Conservation (phyloP, 2,888 invertebrate genomes). For the Selenia dentaria region DNA sequence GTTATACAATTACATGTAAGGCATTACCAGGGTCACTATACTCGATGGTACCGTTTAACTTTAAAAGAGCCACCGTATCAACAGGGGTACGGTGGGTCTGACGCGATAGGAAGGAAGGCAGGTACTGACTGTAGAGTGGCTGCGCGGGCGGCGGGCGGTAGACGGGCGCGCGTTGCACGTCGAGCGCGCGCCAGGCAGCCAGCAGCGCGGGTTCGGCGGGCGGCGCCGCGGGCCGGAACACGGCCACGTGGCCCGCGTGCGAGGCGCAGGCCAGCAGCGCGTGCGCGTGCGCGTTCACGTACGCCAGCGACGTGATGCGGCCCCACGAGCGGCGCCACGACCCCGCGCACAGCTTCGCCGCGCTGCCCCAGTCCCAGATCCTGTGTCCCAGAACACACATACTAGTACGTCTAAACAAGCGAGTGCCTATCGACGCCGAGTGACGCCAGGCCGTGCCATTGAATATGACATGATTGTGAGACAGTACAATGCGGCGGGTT, state of each 20-base stretch:
- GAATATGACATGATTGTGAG: no score
- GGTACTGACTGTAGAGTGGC: conserved; percentile 68
- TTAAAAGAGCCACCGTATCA: no score
- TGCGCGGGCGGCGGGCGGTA: conserved; percentile 74
- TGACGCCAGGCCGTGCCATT: no score
- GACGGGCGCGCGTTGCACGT: conserved; percentile 78
- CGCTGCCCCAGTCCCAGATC: conserved; percentile 93
- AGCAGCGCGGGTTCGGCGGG: conserved; percentile 81
- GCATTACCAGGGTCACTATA: no score
- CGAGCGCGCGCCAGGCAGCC: conserved; percentile 92
- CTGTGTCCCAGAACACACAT: no score
- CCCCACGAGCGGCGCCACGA: conserved; percentile 81
- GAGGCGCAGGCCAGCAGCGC: conserved; percentile 90
- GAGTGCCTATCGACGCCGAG: no score
- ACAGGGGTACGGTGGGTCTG: no score
- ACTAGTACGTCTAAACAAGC: no score
- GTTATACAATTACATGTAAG: no score
- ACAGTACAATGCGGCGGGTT: no score
- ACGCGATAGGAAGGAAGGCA: no score
- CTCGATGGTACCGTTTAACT: no score
- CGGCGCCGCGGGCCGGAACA: conserved; percentile 75
- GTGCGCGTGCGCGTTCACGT: conserved; percentile 93
- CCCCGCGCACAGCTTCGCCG: conserved; percentile 87
- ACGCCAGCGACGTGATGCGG: conserved; percentile 92
- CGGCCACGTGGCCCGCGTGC: conserved; percentile 90